A percentile compares a stretch with the other conserved stretches of the same genome.
These are phyloP conservation scores for Cephus sareptanus DNA, from an alignment of 2,888 invertebrate genomes.

Conservation along the genomic window DNA sequence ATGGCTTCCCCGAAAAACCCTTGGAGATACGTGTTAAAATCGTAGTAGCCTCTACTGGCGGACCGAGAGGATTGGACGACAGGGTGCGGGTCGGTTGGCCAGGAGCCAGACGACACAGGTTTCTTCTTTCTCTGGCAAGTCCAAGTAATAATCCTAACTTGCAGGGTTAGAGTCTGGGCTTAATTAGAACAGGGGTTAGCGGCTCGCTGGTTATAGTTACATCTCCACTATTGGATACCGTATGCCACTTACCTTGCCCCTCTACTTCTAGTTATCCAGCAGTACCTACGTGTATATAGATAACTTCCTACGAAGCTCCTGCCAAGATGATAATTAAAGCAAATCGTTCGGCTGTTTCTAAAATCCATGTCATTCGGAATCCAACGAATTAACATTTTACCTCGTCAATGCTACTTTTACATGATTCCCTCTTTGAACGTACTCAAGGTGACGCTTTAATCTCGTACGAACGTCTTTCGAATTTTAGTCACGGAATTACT, in stretches of 20 bases:
- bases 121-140: conserved; percentile 20
- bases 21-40: conserved; percentile 37
- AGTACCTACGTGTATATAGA: not conserved
- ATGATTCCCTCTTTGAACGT: not conserved
- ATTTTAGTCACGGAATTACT: not conserved
- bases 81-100: conserved; percentile 43
- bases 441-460: not conserved
- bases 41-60: conserved; percentile 37
- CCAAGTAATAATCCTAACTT: conserved; percentile 62
- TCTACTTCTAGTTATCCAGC: not conserved
- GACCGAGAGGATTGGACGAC: conserved; percentile 33
- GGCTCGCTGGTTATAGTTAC: conserved; percentile 49
- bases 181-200: conserved; percentile 61
- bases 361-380: not conserved
- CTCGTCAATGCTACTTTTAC: not conserved
- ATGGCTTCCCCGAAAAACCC: not conserved
- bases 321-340: not conserved
- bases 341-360: not conserved
- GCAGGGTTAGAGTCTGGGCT: conserved; percentile 58
- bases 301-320: not conserved
- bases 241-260: conserved; percentile 23
- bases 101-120: conserved; percentile 45
- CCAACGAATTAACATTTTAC: not conserved
- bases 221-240: conserved; percentile 47
- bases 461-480: not conserved